Conservation (phyloP, 2,113 vertebrate species). For the Bettongia penicillata region DNA sequence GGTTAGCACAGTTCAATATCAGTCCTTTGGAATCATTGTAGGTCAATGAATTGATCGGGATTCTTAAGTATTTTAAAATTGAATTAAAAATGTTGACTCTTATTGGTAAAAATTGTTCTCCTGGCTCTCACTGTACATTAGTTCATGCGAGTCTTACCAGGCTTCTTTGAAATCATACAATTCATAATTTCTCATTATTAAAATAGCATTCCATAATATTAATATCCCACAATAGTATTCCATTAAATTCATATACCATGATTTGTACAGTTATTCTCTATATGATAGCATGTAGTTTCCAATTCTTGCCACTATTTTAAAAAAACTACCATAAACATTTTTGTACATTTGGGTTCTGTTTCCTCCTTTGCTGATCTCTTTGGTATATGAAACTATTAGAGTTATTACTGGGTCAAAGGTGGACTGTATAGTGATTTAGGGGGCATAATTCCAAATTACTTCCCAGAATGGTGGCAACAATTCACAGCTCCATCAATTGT, state of each 20-base stretch:
- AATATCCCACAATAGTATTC: too few relatives aligned
- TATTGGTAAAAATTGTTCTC: neutral
- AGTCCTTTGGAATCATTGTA: neutral
- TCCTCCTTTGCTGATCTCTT: neutral
- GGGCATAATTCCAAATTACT: neutral
- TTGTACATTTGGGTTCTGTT: neutral
- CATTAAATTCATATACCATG: neutral
- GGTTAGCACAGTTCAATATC: neutral
- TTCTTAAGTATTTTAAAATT: neutral
- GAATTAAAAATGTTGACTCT: neutral
- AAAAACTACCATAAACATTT: neutral
- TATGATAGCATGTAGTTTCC: neutral
- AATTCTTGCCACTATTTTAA: neutral
- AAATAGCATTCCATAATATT: neutral
- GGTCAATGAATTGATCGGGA: neutral
- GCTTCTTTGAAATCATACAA: neutral
- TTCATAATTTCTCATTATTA: neutral
- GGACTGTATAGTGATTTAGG: neutral
- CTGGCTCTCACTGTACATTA: neutral
- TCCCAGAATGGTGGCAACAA: neutral
- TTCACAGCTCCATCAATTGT: neutral
- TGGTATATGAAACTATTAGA: neutral
- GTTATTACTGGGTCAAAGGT: neutral
- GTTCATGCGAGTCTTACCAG: neutral
- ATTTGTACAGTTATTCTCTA: neutral